A percentile compares a stretch with the other conserved stretches of the same genome.
These are phyloP conservation scores for Synergus umbraculus DNA, from an alignment of 2,888 invertebrate species.

Conservation along the genomic window DNA sequence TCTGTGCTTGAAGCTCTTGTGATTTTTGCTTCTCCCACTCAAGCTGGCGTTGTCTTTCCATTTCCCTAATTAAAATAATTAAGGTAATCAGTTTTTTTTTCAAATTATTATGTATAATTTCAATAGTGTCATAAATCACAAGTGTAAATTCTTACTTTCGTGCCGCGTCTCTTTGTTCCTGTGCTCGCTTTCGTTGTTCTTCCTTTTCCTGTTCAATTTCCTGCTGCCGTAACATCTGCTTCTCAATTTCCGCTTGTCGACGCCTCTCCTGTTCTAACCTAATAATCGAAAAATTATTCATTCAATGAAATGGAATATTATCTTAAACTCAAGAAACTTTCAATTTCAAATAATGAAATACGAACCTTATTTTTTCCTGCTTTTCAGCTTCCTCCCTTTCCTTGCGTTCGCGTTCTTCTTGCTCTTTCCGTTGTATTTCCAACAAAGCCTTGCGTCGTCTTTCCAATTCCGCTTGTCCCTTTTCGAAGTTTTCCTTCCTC, in stretches of 20 bases:
- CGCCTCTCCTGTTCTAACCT: constrained; percentile 85
- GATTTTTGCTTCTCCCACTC: constrained; percentile 97
- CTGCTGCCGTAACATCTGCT: constrained; percentile 87
- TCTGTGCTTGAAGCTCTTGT: constrained; percentile 91
- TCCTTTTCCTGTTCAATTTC: constrained; percentile 87
- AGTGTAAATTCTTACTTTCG: constrained; percentile 80
- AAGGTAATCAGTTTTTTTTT: constrained; percentile 14
- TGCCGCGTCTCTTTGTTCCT: constrained; percentile 89
- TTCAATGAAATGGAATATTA: not conserved
- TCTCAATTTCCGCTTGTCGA: constrained; percentile 92
- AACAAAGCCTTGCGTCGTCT: constrained; percentile 91
- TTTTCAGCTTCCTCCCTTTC: constrained; percentile 94
- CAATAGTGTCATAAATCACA: not conserved
- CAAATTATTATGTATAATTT: not conserved
- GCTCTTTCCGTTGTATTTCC: constrained; percentile 93
- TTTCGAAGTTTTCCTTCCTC: constrained; percentile 97
- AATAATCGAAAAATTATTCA: constrained; percentile 37
- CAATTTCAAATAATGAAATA: constrained; percentile 19
- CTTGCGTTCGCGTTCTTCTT: constrained; percentile 95
- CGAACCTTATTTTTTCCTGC: constrained; percentile 86
- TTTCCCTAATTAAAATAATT: constrained; percentile 81
- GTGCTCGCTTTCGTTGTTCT: constrained; percentile 87
- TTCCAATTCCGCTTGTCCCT: constrained; percentile 98
- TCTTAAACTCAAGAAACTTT: too few relatives aligned
- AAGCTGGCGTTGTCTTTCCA: constrained; percentile 95